Evolutionary conservation across 2,888 invertebrate genomes (phyloP).

Genomic region (Chrysotoxum bicinctum): DNA sequence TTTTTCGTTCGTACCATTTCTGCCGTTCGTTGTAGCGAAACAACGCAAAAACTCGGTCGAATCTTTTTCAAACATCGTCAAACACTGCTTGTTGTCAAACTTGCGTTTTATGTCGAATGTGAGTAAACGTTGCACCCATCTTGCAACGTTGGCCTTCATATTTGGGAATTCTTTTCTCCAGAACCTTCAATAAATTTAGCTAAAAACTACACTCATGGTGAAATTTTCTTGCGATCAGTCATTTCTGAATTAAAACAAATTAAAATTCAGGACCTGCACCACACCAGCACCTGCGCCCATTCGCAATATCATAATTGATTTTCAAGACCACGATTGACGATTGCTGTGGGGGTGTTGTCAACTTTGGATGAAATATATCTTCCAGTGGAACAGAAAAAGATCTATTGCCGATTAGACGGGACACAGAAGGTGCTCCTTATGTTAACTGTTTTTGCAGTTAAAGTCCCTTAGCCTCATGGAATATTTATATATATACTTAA

Average conservation of each 20-base stretch:
- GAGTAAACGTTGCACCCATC: too few species aligned
- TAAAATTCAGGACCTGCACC: constrained; percentile 12
- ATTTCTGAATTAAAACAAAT: background rate
- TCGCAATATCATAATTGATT: constrained; percentile 46
- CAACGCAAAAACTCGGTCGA: too few species aligned
- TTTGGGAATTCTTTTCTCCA: too few species aligned
- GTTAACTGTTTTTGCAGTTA: background rate
- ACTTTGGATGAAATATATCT: constrained; percentile 30
- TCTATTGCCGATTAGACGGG: constrained; percentile 22
- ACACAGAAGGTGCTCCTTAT: constrained; percentile 21
- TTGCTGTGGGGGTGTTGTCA: constrained; percentile 23
- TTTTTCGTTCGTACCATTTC: too few species aligned
- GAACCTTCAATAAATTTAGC: too few species aligned
- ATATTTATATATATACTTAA: background rate
- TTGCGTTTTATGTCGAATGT: too few species aligned
- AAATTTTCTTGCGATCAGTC: background rate
- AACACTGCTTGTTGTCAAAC: too few species aligned
- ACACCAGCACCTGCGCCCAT: constrained; percentile 13
- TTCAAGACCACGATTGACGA: constrained; percentile 7
- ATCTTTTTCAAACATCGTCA: too few species aligned
- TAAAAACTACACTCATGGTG: background rate
- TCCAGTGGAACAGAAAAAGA: constrained; percentile 23
- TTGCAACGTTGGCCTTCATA: too few species aligned
- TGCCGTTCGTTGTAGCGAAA: too few species aligned
- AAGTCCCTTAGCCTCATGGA: background rate